Conservation (phyloP, 2,888 invertebrate genomes). For the Drosophila peninsularis region DNA sequence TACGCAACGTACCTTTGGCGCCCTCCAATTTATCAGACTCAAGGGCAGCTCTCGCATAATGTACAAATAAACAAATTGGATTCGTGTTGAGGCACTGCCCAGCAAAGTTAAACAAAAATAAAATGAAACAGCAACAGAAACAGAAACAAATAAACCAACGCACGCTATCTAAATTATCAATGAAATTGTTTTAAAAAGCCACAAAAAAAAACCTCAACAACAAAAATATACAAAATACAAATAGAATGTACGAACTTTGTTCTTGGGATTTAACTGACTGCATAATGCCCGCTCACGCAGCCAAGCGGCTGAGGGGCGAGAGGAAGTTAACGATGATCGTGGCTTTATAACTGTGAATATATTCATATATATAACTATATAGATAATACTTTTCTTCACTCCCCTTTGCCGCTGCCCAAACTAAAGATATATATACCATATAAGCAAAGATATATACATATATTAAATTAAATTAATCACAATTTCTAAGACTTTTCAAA, state of each 20-base stretch:
- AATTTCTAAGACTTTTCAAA: too few species aligned
- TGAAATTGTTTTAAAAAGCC: slow-evolving; percentile 61
- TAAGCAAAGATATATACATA: too few species aligned
- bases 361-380: too few species aligned
- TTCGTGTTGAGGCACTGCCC: slow-evolving; percentile 37
- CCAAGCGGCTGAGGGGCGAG: too few species aligned
- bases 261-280: background rate
- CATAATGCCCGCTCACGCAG: background rate
- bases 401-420: too few species aligned
- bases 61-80: slow-evolving; percentile 60
- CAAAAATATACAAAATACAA: slow-evolving; percentile 24
- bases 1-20: background rate
- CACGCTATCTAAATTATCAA: slow-evolving; percentile 67
- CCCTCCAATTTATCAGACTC: slow-evolving; percentile 21
- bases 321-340: too few species aligned
- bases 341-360: too few species aligned
- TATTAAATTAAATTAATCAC: too few species aligned
- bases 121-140: slow-evolving; percentile 21
- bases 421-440: too few species aligned
- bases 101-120: slow-evolving; percentile 44
- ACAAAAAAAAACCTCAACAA: slow-evolving; percentile 38
- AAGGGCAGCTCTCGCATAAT: slow-evolving; percentile 51
- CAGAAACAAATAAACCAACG: slow-evolving; percentile 28
- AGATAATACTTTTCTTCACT: too few species aligned
- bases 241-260: slow-evolving; percentile 10